Evolutionary conservation across 2,888 invertebrate species (phyloP).

Genomic region (Hirtodrosophila alboralis): DNA sequence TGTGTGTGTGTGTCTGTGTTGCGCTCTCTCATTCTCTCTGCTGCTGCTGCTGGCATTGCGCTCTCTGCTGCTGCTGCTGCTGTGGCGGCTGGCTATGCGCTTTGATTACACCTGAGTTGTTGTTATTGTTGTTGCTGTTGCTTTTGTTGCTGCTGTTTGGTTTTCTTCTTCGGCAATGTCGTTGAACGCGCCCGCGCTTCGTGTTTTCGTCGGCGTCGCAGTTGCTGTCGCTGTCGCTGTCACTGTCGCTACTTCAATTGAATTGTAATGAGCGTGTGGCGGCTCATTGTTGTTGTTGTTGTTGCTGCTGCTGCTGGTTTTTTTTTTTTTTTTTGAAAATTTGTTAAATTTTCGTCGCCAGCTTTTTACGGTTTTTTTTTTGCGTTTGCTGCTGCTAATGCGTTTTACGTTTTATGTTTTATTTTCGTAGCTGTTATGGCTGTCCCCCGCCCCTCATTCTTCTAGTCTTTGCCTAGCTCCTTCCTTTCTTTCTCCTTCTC

Average conservation of each 20-base stretch:
- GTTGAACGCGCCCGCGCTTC: slow-evolving; percentile 69
- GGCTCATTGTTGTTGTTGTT: slow-evolving; percentile 36
- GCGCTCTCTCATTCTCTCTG: slow-evolving; percentile 26
- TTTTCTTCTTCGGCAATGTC: slow-evolving; percentile 74
- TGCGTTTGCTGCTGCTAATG: slow-evolving; percentile 48
- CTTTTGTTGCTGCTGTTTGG: slow-evolving; percentile 68
- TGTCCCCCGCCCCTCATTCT: not conserved
- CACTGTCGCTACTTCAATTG: slow-evolving; percentile 30
- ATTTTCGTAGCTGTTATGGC: slow-evolving; percentile 22
- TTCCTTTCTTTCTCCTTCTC: not conserved
- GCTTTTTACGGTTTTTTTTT: slow-evolving; percentile 69
- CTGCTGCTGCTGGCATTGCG: slow-evolving; percentile 24
- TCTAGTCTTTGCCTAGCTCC: no score
- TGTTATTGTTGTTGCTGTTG: slow-evolving; percentile 46
- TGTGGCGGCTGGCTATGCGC: slow-evolving; percentile 61
- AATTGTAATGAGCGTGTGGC: slow-evolving; percentile 72
- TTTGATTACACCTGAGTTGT: slow-evolving; percentile 75
- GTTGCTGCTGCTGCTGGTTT: slow-evolving; percentile 12
- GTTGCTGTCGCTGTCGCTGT: slow-evolving; percentile 24
- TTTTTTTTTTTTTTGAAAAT: slow-evolving; percentile 60
- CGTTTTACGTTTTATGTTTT: slow-evolving; percentile 61
- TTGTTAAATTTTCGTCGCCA: slow-evolving; percentile 80
- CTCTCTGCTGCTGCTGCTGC: slow-evolving; percentile 51
- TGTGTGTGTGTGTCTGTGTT: slow-evolving; percentile 25
- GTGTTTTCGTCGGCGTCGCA: slow-evolving; percentile 25